phyloP scores from a whole-genome alignment of 2,888 invertebrate genomes.

The Nowickia ferox region DNA sequence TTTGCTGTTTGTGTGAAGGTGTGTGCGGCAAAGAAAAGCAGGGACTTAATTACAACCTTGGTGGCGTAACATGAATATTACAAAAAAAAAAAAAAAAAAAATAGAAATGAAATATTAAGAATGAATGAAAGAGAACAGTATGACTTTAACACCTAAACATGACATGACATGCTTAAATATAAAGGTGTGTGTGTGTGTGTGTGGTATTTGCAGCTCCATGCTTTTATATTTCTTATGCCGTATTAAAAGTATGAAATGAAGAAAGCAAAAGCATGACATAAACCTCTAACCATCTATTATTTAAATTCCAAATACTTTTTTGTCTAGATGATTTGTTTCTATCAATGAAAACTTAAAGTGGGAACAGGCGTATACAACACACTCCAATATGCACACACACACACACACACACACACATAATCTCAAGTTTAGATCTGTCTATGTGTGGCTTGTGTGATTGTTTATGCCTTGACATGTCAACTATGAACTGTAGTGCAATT shows the following conservation, averaged over 20 bases:
- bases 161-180: conserved; percentile 5
- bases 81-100: neutral
- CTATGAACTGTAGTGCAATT: conserved; percentile 24
- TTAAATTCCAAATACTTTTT: conserved; percentile 12
- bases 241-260: conserved; percentile 1
- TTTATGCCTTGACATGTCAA: conserved; percentile 14
- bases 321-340: conserved; percentile 12
- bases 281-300: conserved; percentile 11
- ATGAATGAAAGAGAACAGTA: neutral
- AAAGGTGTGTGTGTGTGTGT: neutral
- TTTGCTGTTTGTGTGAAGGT: neutral
- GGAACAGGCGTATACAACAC: neutral
- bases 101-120: neutral
- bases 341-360: neutral
- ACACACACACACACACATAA: neutral
- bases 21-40: neutral
- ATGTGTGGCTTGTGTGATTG: neutral
- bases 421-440: neutral
- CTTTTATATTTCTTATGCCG: neutral
- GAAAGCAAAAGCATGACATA: neutral
- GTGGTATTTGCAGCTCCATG: neutral
- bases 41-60: conserved; percentile 13
- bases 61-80: conserved; percentile 6
- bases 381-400: neutral
- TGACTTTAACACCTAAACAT: conserved; percentile 55